Conservation (phyloP, 2,113 vertebrate genomes). For the Suncus etruscus region DNA sequence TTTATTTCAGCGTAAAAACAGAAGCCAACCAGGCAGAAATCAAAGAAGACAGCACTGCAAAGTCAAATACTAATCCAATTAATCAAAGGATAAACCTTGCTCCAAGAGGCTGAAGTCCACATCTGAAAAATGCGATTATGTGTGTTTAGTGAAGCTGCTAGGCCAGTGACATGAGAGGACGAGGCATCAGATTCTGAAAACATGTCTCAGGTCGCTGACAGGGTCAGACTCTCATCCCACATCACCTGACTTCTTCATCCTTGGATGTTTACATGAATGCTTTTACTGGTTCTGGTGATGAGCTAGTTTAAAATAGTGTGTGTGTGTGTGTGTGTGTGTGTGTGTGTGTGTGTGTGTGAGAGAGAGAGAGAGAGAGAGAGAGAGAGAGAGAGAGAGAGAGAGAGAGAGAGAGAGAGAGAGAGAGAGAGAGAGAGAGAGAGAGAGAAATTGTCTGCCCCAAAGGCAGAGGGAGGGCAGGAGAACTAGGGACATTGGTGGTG, state of each 20-base stretch:
- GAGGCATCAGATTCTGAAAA: not conserved
- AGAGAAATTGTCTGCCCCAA: no score
- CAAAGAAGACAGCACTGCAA: not conserved
- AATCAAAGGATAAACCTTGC: not conserved
- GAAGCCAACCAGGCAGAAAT: not conserved
- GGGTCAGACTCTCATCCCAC: no score
- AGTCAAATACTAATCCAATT: constrained; percentile 19
- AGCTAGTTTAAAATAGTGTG: not conserved
- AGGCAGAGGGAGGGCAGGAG: no score
- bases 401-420: no score
- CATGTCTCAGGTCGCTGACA: no score
- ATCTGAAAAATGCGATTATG: not conserved
- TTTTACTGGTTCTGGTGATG: not conserved
- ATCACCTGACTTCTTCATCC: not conserved
- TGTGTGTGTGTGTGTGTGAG: no score
- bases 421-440: no score
- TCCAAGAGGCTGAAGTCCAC: not conserved
- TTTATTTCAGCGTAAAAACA: not conserved
- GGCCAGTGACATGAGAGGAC: not conserved
- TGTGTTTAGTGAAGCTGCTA: not conserved
- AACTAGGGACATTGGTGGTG: no score
- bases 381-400: no score
- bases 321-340: no score
- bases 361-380: no score
- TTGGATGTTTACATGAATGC: not conserved